Evolutionary conservation across 2,888 invertebrate species (phyloP), one percentile per base, ranked within the genome.

Genomic region (Nymphalis polychloros): DNA sequence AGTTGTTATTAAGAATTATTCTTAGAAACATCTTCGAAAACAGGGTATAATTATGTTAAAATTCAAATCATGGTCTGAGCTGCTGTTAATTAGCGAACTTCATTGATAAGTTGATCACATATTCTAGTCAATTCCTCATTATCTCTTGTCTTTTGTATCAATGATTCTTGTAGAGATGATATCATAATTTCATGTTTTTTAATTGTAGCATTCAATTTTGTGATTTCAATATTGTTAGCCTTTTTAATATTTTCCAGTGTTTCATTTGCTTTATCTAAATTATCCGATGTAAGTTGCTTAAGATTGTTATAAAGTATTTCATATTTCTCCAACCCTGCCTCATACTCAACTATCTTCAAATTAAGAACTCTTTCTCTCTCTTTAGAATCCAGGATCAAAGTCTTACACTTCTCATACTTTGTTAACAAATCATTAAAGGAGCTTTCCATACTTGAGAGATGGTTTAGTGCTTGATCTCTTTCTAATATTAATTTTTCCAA

Each of bases 101-200:
- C 87, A 78, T 93, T 93, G 79, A 98, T 98, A 57, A 98, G 94
- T 90, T 98, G 98, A 93, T 98, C 98, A 93, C 98, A 97, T 81
- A 98, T 96, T 86, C 96, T 95, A 61, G 98, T 96, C 75, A 98
- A 90, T 86, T 98, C 97, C 75, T 95, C 95, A 86, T 98, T 98
- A 83, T 98, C 98, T 83, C 96, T 96, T 0, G 94, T 94, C 89
- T 98, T 98, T 81, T 98, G 97, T 74, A 96, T 95, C 60, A 98
- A 91, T 57, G 96, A 94, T 78, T 96, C 96, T 80, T 97, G 96
- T 68, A 98, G 90, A 2, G 97, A 97, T 71, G 95, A 95, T 74
- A 96, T 95, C 77, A 96, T 96, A 69, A 98, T 95, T 86, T 98
- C 98, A 80, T 97, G 94, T 85, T 97, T 97, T 82, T 97, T 97